These are phyloP conservation scores for Harpagifer antarcticus DNA, from an alignment of 2,797 vertebrate genomes.

Conservation along the genomic window DNA sequence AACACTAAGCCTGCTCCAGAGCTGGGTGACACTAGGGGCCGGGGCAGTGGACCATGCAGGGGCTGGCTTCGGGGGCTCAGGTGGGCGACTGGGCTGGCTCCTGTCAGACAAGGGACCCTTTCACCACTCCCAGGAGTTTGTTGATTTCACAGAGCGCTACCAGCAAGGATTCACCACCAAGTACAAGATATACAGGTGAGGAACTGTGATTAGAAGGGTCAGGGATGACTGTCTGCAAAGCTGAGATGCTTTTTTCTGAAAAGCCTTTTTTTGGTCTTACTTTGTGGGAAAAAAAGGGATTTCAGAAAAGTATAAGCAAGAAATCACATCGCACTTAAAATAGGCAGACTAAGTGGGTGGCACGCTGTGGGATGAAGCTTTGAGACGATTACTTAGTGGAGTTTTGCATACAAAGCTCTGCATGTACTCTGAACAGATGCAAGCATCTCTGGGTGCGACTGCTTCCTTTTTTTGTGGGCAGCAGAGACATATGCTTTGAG, in stretches of 20 bases:
- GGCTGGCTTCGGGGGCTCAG: slow-evolving; percentile 90
- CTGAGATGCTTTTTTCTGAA: neutral
- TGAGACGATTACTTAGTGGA: slow-evolving; percentile 56
- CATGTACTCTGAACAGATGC: slow-evolving; percentile 28
- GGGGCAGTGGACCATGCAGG: slow-evolving; percentile 76
- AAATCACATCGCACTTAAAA: slow-evolving; percentile 24
- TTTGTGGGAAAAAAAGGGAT: neutral
- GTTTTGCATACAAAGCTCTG: slow-evolving; percentile 52
- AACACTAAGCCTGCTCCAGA: slow-evolving; percentile 93
- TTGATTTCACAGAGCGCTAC: slow-evolving; percentile 96
- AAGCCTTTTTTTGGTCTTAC: neutral
- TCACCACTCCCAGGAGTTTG: slow-evolving; percentile 96
- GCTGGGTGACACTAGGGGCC: slow-evolving; percentile 87
- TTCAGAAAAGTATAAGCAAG: slow-evolving; percentile 1
- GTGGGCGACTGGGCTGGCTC: slow-evolving; percentile 95
- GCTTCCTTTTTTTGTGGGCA: slow-evolving; percentile 46
- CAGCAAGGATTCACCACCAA: slow-evolving; percentile 97
- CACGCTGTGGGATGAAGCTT: slow-evolving; percentile 40
- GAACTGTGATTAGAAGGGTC: neutral
- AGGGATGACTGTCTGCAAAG: neutral
- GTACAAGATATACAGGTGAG: slow-evolving; percentile 99
- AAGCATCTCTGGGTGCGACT: slow-evolving; percentile 37
- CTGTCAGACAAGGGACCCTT: slow-evolving; percentile 98
- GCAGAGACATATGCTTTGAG: slow-evolving; percentile 48
- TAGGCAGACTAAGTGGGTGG: slow-evolving; percentile 50